Evolutionary conservation across 2,113 vertebrate genomes (phyloP), one percentile per base, ranked within the genome.

Genomic region (Nestor notabilis): DNA sequence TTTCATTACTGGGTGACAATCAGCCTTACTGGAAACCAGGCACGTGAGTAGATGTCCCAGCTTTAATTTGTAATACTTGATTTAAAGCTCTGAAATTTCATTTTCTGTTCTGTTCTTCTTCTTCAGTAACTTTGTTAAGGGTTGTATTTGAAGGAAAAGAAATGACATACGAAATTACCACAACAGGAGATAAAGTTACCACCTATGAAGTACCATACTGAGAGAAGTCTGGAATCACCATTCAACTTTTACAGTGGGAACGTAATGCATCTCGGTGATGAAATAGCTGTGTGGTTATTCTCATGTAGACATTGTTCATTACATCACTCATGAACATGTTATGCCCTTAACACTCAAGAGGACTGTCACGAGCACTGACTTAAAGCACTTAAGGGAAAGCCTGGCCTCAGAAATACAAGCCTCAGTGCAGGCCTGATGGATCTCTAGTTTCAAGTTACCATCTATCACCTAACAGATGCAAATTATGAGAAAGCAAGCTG

Each of bases 311-410:
- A 53, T 29, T 60, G 43, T 18, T 84, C 68, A 78, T 61, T 70
- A 71, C 75, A 63, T 88, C 83, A 77, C 49, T 53, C 53, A 24
- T 5, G 25, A 85, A 90, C n/a, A 85, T 11, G 47, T 7, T 78
- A 28, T 78, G 35, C 49, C 52, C 76, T 84, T 80, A 87, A 65
- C 44, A 58, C 55, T 87, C n/a, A 8, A 75, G 63, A 79, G 58
- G n/a, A 70, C 58, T 92, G 76, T 66, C 72, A 91, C 1, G 12
- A 91, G 56, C 64, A 91, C 43, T 79, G 65, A 93, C 69, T 89
- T 84, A 83, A 69, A 64, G 84, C 61, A 89, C 94, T 93, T 92
- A 74, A 74, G 79, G 86, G 86, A 89, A 82, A 76, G 41, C 11
- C 39, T 20, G 35, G 81, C 43, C 69, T 16, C 69, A 89, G 81